Evolutionary conservation across 2,113 vertebrate species (phyloP).

Genomic region (Salvelinus sp.): DNA sequence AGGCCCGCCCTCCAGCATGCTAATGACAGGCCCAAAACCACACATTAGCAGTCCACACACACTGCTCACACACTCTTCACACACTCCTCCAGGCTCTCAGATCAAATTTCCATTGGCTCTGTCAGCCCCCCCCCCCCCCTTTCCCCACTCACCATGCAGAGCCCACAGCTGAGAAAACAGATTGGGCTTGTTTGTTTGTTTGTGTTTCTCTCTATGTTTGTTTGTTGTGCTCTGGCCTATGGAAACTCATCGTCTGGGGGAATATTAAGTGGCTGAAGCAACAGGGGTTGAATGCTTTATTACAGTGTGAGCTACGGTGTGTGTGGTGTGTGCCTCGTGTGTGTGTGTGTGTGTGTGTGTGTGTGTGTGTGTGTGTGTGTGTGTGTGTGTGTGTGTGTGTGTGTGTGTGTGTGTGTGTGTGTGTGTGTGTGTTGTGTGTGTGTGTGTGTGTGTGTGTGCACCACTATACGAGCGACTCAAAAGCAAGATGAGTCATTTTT

Average conservation of each 20-base stretch:
- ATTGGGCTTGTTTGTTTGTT: slow-evolving; percentile 65
- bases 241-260: slow-evolving; percentile 61
- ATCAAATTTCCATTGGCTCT: slow-evolving; percentile 55
- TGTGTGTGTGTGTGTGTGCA: no score
- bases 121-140: background rate
- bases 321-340: background rate
- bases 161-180: slow-evolving; percentile 69
- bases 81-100: slow-evolving; percentile 47
- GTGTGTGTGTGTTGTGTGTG: no score
- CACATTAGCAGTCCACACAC: slow-evolving; percentile 41
- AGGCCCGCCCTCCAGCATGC: slow-evolving; percentile 51
- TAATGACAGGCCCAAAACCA: slow-evolving; percentile 56
- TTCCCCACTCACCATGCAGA: slow-evolving; percentile 18
- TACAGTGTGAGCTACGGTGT: background rate
- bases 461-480: slow-evolving; percentile 13
- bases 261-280: slow-evolving; percentile 64
- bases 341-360: slow-evolving; percentile 6
- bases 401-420: background rate
- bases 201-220: slow-evolving; percentile 56
- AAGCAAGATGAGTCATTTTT: slow-evolving; percentile 50
- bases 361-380: slow-evolving; percentile 27
- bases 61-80: background rate
- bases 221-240: slow-evolving; percentile 66
- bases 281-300: slow-evolving; percentile 39
- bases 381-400: no score